Base-by-base conservation (phyloP, 30 jellyfish, hydroid and myxozoan species). In the Morbakka virulenta region DNA sequence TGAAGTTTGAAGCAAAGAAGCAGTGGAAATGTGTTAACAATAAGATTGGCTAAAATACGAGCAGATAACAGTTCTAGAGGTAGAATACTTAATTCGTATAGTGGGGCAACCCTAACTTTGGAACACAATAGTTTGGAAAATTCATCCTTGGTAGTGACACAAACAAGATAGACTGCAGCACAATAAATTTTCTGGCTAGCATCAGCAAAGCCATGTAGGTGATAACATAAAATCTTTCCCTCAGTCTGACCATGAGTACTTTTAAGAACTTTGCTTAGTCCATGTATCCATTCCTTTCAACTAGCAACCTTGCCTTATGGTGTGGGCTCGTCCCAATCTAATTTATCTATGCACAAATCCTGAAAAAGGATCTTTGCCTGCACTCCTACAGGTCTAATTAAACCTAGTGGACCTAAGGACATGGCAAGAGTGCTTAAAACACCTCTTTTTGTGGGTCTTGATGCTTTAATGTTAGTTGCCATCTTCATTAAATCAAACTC, bases 51-150 rank as follows among this genome's bases (percentile, higher is more conserved):
- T 32, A 68, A 68, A 68, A 68, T 68, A 12, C 80, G 25, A n/a
- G 80, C 80, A 2, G 80, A 68, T 34, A 68, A 9, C 14, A 72
- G 49, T 35, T 72, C 72, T 27, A 72, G 32, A n/a, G 74, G 35
- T 21, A 73, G 83, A 12, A 72, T 72, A 12, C 52, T 2, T 24
- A 50, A n/a, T n/a, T n/a, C n/a, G n/a, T n/a, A n/a, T n/a, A n/a
- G n/a, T n/a, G n/a, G n/a, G n/a, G n/a, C n/a, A n/a, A n/a, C n/a
- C n/a, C n/a, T n/a, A n/a, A n/a, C n/a, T n/a, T n/a, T n/a, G n/a
- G n/a, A n/a, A 32, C 80, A 68, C 24, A 68, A 23, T 0, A 68
- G 72, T 33, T 28, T 68, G 70, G 80, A 21, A 6, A 33, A 20
- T n/a, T 33, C 31, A 4, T 66, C 80, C 23, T 28, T n/a, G 0